Base-by-base conservation (phyloP, 2,888 invertebrate species). In the Cyclophora albipunctata region DNA sequence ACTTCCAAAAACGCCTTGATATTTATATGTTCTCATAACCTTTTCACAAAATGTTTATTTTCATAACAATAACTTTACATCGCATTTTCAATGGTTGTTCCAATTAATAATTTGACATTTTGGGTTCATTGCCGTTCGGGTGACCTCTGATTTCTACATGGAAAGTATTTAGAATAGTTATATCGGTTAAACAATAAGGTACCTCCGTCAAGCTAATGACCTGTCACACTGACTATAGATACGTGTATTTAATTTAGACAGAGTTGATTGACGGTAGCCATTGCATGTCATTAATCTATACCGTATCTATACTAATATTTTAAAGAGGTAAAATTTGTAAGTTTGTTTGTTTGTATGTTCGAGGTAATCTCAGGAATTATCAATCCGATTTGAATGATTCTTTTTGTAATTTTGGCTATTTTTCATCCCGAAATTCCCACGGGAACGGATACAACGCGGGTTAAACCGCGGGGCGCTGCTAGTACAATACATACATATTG, bases 71-170 rank as follows among this genome's bases (percentile, higher is more conserved):
- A 51, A 55, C 34, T 54, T 58, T 53, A 54, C 63, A 56, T 58
- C 53, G 48, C 53, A 64, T 64, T 63, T 68, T 71, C 71, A 75
- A 71, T 65, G 53, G 60, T 56, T 63, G 59, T 66, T 71, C 73
- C 70, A 66, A 70, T 68, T 62, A 66, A 61, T 59, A 60, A 58
- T 60, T 68, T 65, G 75, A 76, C 79, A 75, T 71, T 81, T 83
- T 78, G 71, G 83, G 85, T 84, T 86, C 87, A 85, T 77, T 86
- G 84, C 71, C 83, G 80, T 64, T 66, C 55, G 60, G 56, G 56
- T 77, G 76, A 76, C 81, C 78, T 72, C 67, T 63, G 49, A 59
- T 56, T 60, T 60, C 56, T 58, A 59, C 61, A 60, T 57, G 54
- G 53, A 60, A 72, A 72, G 67, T 77, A 82, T 81, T 75, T 69